phyloP scores from a whole-genome alignment of 2,113 vertebrate species.

The Emydocephalus ijimae region DNA sequence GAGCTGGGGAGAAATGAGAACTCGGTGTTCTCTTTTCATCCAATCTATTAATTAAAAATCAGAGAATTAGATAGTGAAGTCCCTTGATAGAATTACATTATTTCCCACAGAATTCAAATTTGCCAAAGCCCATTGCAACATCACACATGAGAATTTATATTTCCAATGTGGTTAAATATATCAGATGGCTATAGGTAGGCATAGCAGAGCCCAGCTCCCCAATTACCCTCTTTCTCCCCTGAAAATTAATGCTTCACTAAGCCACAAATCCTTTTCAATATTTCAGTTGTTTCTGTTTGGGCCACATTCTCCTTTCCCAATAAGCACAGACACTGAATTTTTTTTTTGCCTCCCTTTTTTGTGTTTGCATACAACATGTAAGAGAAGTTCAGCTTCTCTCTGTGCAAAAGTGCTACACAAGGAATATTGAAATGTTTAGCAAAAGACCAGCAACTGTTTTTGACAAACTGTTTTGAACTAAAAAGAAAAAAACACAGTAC shows the following conservation, averaged over 20 bases:
- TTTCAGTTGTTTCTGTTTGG: conserved; percentile 5
- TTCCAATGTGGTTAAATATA: conserved; percentile 40
- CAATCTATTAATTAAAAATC: conserved; percentile 42
- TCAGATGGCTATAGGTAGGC: background rate
- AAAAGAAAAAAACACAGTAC: background rate
- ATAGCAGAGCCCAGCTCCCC: conserved; percentile 7
- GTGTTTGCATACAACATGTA: background rate
- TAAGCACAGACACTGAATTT: background rate
- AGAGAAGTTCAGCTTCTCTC: background rate
- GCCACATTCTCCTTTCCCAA: too few relatives aligned
- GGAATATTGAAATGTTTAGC: background rate
- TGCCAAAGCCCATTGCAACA: conserved; percentile 30
- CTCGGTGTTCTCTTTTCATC: background rate
- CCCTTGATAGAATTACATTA: conserved; percentile 44
- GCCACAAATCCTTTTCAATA: conserved; percentile 6
- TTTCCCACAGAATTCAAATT: conserved; percentile 54
- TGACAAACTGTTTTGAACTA: background rate
- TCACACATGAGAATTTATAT: conserved; percentile 32
- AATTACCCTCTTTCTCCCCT: conserved; percentile 35
- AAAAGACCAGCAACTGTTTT: background rate
- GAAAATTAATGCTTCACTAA: conserved; percentile 26
- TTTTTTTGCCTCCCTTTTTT: background rate
- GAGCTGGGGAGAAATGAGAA: conserved; percentile 1
- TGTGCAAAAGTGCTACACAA: background rate
- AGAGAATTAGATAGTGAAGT: conserved; percentile 42